Base-by-base conservation (phyloP, 2,888 invertebrate genomes). In the Anticlea derivata region DNA sequence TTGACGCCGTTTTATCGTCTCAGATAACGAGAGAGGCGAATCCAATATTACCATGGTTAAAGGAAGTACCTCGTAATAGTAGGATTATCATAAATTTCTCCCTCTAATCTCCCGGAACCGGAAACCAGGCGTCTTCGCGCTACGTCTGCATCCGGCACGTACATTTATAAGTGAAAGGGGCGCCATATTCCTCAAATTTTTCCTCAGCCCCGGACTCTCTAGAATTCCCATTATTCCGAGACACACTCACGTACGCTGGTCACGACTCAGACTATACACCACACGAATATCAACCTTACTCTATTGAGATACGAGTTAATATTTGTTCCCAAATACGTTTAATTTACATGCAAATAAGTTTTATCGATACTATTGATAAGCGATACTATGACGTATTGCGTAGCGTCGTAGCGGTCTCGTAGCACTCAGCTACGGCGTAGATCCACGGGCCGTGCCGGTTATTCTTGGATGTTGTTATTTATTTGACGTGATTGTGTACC, bases 291-390 rank as follows among this genome's bases (percentile, higher is more conserved):
- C 26, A 26, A 58, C 66, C 57, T 57, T 65, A 55, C 35, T 0
- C 2, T 34, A 6, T 29, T 10, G 20, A 12, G 10, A 35, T 46
- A 61, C 29, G 41, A 29, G 8, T 17, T 11, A 7, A 11, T 20
- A 13, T 31, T 35, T 41, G 43, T 22, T 27, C 17, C 37, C 37
- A 37, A 33, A 34, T 37, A 34, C 7, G 46, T 50, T 55, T 58
- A 47, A 66, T 68, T 63, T 60, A 51, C 46, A 65, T 68, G 60
- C 61, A 62, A 64, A 68, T 64, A 55, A 26, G 17, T 51, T 52
- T 60, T 59, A 55, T 53, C 51, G 56, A 60, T 60, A 45, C 54
- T 61, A 61, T 65, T 61, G 60, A 60, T 63, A 62, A 62, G 47
- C 29, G 37, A 38, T n/a, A 34, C 34, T 52, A 46, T 43, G 48